Percentiles rank a stretch among this genome's conserved stretches.
Evolutionary conservation across 2,888 invertebrate genomes (phyloP).

Genomic region (Blastobasis lacticolella): DNA sequence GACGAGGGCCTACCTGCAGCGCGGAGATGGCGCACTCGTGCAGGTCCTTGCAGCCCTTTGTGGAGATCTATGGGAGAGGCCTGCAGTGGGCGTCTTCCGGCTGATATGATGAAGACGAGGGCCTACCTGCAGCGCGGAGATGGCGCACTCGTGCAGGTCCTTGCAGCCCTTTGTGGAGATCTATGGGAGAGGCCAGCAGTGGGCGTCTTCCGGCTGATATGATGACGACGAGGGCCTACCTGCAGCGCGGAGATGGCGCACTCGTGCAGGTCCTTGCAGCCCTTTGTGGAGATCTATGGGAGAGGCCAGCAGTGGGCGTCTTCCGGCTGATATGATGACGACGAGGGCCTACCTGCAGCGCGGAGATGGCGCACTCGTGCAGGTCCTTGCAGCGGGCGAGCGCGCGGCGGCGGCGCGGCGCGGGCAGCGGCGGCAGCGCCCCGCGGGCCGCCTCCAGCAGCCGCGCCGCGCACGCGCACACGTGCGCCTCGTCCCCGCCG

Average conservation of each 20-base stretch:
- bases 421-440: conserved; percentile 73
- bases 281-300: too few relatives aligned
- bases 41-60: conserved; percentile 63
- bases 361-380: conserved; percentile 57
- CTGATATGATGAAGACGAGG: too few relatives aligned
- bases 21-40: conserved; percentile 59
- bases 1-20: conserved; percentile 53
- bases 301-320: too few relatives aligned
- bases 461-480: conserved; percentile 83
- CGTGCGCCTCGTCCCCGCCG: conserved; percentile 88
- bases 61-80: too few relatives aligned
- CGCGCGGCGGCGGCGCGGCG: conserved; percentile 50
- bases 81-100: too few relatives aligned
- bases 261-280: conserved; percentile 64
- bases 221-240: too few relatives aligned
- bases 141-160: conserved; percentile 60
- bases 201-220: too few relatives aligned
- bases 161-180: too few relatives aligned
- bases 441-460: conserved; percentile 80
- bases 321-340: too few relatives aligned
- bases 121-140: conserved; percentile 55
- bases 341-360: conserved; percentile 47
- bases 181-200: too few relatives aligned
- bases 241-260: conserved; percentile 56
- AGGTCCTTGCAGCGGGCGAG: conserved; percentile 61